A percentile compares a stretch with the other conserved stretches of the same genome.
phyloP scores from a whole-genome alignment of 2,888 invertebrate species.

The Neria commutata region DNA sequence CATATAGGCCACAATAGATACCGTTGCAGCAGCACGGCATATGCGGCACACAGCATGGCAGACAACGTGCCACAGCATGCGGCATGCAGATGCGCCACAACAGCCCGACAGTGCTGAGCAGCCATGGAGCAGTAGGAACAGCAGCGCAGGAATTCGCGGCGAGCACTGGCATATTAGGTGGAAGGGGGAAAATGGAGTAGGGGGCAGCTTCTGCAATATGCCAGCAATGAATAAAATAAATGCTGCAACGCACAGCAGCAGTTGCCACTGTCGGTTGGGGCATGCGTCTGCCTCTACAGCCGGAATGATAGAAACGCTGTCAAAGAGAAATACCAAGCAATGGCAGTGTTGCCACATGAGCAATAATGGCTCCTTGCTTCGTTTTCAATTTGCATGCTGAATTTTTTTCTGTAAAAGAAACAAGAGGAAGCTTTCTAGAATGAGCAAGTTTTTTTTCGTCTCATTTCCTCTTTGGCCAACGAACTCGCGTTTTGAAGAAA shows the following conservation, averaged over 20 bases:
- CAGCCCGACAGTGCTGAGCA: too few relatives aligned
- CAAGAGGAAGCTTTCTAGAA: too few relatives aligned
- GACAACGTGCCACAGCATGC: neutral
- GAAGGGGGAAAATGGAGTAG: neutral
- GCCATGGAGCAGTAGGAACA: neutral
- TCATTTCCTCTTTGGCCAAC: too few relatives aligned
- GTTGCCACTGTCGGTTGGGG: too few relatives aligned
- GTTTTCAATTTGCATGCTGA: neutral
- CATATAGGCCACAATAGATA: constrained; percentile 27
- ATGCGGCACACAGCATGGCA: neutral
- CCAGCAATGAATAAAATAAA: neutral
- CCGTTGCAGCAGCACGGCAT: constrained; percentile 10
- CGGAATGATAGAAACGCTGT: neutral
- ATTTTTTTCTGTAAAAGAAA: neutral
- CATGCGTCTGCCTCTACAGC: too few relatives aligned
- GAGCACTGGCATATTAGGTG: too few relatives aligned
- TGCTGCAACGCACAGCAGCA: neutral
- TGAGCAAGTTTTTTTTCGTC: too few relatives aligned
- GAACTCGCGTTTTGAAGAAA: too few relatives aligned
- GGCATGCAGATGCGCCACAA: neutral
- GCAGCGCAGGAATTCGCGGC: neutral
- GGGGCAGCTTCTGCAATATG: neutral
- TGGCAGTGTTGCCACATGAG: neutral
- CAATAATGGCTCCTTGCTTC: neutral
- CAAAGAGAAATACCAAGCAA: neutral